phyloP scores from a whole-genome alignment of 2,113 vertebrate species.

The Myrmecobius fasciatus region DNA sequence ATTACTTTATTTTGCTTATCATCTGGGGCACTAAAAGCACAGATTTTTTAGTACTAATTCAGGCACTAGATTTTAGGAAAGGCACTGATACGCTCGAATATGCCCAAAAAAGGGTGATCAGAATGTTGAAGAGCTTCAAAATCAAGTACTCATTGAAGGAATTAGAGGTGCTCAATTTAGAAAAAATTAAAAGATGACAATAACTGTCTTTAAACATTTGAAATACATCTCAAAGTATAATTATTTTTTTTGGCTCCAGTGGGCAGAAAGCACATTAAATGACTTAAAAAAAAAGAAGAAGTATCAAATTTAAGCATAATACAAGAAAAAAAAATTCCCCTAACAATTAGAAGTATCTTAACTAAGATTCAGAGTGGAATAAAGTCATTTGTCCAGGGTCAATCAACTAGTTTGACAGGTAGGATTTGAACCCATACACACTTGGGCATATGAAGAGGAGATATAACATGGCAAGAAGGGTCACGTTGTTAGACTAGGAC shows the following conservation, averaged over 20 bases:
- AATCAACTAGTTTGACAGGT: background rate
- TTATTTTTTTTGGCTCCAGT: background rate
- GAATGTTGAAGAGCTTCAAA: background rate
- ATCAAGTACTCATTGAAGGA: background rate
- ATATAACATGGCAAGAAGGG: background rate
- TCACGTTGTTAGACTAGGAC: background rate
- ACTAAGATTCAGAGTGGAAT: background rate
- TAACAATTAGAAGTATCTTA: background rate
- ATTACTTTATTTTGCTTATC: too few species aligned
- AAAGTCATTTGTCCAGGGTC: background rate
- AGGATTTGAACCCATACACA: too few species aligned
- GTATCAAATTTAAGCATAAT: background rate
- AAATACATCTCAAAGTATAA: background rate
- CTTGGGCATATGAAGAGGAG: too few species aligned
- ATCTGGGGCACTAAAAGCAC: too few species aligned
- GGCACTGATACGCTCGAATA: too few species aligned
- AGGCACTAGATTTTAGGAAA: too few species aligned
- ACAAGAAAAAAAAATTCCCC: background rate
- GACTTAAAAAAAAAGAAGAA: background rate
- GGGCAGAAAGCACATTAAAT: background rate
- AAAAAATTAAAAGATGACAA: background rate
- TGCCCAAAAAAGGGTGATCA: too few species aligned
- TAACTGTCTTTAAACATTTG: background rate
- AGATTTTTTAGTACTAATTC: too few species aligned
- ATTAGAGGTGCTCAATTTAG: background rate